Base-by-base conservation (phyloP, 2,888 invertebrate genomes). In the Dolichopus griseipennis region DNA sequence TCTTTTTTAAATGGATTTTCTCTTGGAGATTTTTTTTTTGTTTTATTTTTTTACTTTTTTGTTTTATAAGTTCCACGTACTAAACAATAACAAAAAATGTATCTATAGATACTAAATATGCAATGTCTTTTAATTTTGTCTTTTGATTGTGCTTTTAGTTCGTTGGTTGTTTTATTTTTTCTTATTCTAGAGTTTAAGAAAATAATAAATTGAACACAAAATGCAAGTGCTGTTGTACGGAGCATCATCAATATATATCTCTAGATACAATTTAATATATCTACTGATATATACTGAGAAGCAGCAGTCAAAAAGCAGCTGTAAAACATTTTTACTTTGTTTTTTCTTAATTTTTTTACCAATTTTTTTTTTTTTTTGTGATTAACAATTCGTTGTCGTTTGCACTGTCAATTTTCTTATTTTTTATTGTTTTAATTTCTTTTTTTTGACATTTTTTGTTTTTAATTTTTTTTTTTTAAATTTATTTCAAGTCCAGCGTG, bases 291-390 rank as follows among this genome's bases (percentile, higher is more conserved):
- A n/a, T 27, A 9, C 9, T 9, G 12, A 41, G 41, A 9, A 52
- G 52, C 52, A 52, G 52, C 52, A 52, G 52, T 15, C 52, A 52
- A 52, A 43, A 52, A 52, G 52, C 52, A 52, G 52, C 52, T 52
- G 52, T 52, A 52, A 52, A 52, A 52, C 15, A 9, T 52, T 52
- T 52, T 27, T 27, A n/a, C 27, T 27, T 27, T 27, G n/a, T 27
- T 27, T 27, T 27, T 4, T 27, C 5, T 27, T 27, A n/a, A 27
- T 27, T 27, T 27, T 27, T 27, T 4, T 27, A 4, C 5, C 5
- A n/a, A 27, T 27, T 27, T 27, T 27, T 27, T 27, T 27, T 27
- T 27, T 27, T 27, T 27, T 27, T 27, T 27, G 27, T 52, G 52
- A 9, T 52, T 52, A 52, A 52, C 52, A 52, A 52, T n/a, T 52